Base-by-base conservation (phyloP, 53 echinoderm and acorn worm species). In the Stichopus horrens region DNA sequence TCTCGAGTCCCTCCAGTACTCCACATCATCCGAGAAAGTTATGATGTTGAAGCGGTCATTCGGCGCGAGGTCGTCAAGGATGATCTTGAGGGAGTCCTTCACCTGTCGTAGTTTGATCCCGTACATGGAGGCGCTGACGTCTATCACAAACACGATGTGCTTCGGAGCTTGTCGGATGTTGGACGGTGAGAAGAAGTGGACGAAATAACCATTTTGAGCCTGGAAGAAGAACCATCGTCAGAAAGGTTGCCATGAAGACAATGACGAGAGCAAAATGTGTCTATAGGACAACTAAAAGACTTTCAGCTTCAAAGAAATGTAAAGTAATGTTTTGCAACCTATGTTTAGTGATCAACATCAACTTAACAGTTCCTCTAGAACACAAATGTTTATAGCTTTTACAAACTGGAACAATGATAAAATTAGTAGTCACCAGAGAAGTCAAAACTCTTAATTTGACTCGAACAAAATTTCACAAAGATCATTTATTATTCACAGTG, bases 111-210 rank as follows among this genome's bases (percentile, higher is more conserved):
- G 88, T 56, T 99, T 99, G 9, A 91, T 91, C 9, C 99, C 99
- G 7, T 89, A 94, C 99, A 99, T 99, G 67, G 99, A 99, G 19
- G 92, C 94, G 81, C 99, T 99, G 86, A 96, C 91, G 85, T 99
- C 99, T 21, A 99, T 94, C 74, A 99, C 91, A 66, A 99, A 99
- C 52, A 99, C 94, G 14, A 94, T 86, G 18, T 99, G 93, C 23
- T 99, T 99, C 74, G 93, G 67, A n/a, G 93, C 90, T 60, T 90
- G 89, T 54, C 76, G 73, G 23, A 91, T 88, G 71, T 77, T 83
- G 52, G 68, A 71, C 22, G 99, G 99, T 23, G 99, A 93, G 77
- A 96, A 96, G 90, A 96, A 99, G 68, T 99, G 99, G 55, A 96
- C 96, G 22, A 96, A 99, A 83, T 96, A 96, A 57, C 86, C 94